Evolutionary conservation across 2,888 invertebrate genomes (phyloP).

Genomic region (Xylophagus ater): DNA sequence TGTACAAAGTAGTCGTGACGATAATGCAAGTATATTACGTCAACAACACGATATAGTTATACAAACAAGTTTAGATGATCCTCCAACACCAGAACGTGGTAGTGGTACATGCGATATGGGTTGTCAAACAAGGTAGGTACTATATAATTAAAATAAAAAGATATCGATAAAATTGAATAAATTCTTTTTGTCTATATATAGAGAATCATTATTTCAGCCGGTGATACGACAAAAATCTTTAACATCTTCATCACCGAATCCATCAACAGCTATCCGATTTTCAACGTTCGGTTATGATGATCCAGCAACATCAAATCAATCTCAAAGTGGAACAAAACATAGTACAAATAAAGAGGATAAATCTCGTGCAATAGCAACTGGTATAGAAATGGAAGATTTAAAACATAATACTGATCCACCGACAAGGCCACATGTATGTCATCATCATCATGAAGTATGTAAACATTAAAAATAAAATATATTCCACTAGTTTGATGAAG

Average conservation of each 20-base stretch:
- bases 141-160: neutral
- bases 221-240: constrained; percentile 35
- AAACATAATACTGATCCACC: constrained; percentile 8
- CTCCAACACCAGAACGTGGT: constrained; percentile 20
- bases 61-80: constrained; percentile 31
- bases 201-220: constrained; percentile 33
- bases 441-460: constrained; percentile 23
- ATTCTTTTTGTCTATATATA: constrained; percentile 14
- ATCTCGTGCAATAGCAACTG: constrained; percentile 19
- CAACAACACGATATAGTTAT: constrained; percentile 34
- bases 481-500: constrained; percentile 17
- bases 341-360: constrained; percentile 18
- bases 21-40: constrained; percentile 34
- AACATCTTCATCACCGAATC: constrained; percentile 27
- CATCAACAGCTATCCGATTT: constrained; percentile 29
- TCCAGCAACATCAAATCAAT: constrained; percentile 17
- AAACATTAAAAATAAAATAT: constrained; percentile 12
- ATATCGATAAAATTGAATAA: constrained; percentile 1
- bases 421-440: constrained; percentile 19
- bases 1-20: constrained; percentile 29
- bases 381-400: constrained; percentile 31
- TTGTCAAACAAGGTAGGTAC: constrained; percentile 73
- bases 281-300: constrained; percentile 38
- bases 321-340: constrained; percentile 20
- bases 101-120: constrained; percentile 59